Conservation (phyloP, 2,797 vertebrate genomes). For the Remorina albescens region DNA sequence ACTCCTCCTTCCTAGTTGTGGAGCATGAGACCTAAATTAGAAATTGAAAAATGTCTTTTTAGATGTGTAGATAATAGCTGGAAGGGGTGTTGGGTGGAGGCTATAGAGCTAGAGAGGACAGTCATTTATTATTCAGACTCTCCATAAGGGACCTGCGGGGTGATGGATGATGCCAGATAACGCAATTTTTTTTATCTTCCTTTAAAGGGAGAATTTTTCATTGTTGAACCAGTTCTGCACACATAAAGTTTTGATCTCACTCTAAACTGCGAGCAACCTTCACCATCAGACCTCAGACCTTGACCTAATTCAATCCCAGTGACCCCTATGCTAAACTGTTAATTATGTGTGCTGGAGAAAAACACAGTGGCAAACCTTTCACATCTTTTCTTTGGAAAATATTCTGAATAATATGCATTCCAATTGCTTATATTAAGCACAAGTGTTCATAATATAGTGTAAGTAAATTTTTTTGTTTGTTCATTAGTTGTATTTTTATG, state of each 20-base stretch:
- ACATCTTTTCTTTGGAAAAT: no score
- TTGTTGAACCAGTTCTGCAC: not conserved
- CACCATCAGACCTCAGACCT: not conserved
- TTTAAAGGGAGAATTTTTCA: not conserved
- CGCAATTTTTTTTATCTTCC: not conserved
- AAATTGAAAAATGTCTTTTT: not conserved
- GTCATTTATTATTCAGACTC: no score
- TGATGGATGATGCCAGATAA: not conserved
- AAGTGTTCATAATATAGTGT: no score
- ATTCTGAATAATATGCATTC: no score
- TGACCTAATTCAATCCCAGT: not conserved
- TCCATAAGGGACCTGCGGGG: not conserved
- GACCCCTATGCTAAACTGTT: not conserved
- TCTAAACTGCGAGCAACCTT: not conserved
- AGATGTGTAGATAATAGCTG: not conserved
- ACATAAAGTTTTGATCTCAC: not conserved
- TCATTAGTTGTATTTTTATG: no score
- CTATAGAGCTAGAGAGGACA: no score
- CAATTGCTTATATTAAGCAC: no score
- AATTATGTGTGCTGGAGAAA: not conserved
- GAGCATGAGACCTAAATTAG: no score
- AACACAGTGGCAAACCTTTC: no score
- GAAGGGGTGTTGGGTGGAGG: not conserved
- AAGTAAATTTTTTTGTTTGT: no score
- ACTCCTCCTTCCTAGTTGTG: no score